Conservation (phyloP, 2,888 invertebrate species). For the Oegoconia quadripuncta region DNA sequence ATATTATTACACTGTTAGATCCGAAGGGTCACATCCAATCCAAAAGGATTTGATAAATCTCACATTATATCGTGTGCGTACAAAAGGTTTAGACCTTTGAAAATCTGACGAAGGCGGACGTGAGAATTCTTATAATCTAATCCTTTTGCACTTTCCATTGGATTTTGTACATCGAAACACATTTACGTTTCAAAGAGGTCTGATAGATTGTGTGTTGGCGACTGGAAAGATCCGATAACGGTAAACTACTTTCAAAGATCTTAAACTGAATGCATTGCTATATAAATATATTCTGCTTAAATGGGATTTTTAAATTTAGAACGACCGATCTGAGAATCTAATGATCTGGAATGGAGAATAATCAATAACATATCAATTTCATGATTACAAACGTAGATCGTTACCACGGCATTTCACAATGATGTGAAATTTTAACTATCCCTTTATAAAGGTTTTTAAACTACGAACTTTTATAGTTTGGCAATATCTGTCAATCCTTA, state of each 20-base stretch:
- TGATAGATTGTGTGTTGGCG: slow-evolving; percentile 44
- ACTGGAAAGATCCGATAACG: slow-evolving; percentile 41
- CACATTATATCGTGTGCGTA: slow-evolving; percentile 28
- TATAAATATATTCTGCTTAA: neutral
- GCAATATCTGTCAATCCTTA: no score
- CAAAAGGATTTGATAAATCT: slow-evolving; percentile 37
- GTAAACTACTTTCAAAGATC: slow-evolving; percentile 16
- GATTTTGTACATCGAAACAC: slow-evolving; percentile 45
- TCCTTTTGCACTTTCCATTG: slow-evolving; percentile 51
- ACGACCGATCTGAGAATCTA: no score
- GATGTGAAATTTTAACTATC: no score
- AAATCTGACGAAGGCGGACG: slow-evolving; percentile 45
- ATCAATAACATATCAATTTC: no score
- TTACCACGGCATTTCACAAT: no score
- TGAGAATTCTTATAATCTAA: slow-evolving; percentile 47
- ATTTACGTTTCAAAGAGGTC: slow-evolving; percentile 53
- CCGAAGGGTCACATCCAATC: slow-evolving; percentile 40
- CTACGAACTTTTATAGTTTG: no score
- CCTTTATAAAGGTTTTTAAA: no score
- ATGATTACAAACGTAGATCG: no score
- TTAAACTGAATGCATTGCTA: neutral
- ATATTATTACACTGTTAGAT: slow-evolving; percentile 56
- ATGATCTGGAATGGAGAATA: no score
- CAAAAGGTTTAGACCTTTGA: slow-evolving; percentile 52
- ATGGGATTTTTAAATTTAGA: no score